Conservation (phyloP, 1,140 invertebrate genomes). For the Patella vulgata region DNA sequence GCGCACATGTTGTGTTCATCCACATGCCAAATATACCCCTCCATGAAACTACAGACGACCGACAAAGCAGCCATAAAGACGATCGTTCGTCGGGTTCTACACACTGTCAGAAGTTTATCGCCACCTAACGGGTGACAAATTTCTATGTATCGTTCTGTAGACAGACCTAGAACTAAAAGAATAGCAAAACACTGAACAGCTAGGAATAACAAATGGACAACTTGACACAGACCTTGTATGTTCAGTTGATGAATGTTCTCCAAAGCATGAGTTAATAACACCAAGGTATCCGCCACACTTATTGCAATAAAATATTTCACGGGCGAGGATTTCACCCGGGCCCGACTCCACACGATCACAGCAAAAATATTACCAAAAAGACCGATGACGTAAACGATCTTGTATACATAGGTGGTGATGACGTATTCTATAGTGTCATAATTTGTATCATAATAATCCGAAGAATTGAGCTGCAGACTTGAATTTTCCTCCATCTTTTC, state of each 20-base stretch:
- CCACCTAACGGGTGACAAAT: conserved; percentile 11
- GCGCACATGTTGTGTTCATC: background rate
- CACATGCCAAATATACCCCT: conserved; percentile 19
- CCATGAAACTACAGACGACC: conserved; percentile 1
- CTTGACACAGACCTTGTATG: conserved; percentile 17
- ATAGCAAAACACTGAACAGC: conserved; percentile 28
- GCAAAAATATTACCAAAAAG: conserved; percentile 21
- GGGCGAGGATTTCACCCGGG: conserved; percentile 8
- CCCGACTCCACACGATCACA: conserved; percentile 17
- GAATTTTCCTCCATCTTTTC: no score
- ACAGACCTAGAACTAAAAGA: conserved; percentile 20
- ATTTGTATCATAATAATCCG: no score
- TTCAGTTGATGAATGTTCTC: conserved; percentile 10
- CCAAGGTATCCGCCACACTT: conserved; percentile 27
- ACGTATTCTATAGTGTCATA: no score
- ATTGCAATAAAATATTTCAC: conserved; percentile 28
- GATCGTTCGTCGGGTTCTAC: conserved; percentile 10
- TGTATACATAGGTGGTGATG: no score
- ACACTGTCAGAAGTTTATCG: background rate
- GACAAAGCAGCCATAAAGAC: conserved; percentile 4
- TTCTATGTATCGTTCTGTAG: conserved; percentile 20
- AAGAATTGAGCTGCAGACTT: no score
- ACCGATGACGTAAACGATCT: conserved; percentile 19
- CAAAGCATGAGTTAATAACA: conserved; percentile 19
- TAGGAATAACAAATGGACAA: conserved; percentile 25